Base-by-base conservation (phyloP, 2,888 invertebrate species). In the Phalera bucephala region DNA sequence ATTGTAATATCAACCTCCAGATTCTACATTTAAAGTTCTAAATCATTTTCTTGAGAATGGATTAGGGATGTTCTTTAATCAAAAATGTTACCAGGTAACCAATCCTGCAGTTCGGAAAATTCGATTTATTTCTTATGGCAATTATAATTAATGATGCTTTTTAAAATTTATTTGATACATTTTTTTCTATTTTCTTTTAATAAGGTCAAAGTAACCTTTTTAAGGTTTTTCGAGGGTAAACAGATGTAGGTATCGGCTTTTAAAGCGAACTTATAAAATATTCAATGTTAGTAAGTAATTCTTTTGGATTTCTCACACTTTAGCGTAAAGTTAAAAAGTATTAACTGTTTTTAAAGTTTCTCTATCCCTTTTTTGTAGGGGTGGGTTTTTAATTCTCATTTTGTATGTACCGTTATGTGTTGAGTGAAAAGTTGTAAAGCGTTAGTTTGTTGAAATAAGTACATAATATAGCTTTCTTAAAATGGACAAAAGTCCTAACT, bases 51-150 rank as follows among this genome's bases (percentile, higher is more conserved):
- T 2, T 2, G 0, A 0, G n/a, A 22, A 14, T 28, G 15, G 17
- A 36, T 2, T 44, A 69, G 33, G 0, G 33, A 8, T 40, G 38
- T 51, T 31, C 31, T 43, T 25, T 17, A 19, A 9, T 31, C 58
- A 29, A 44, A 74, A 77, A 77, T 73, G 72, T 60, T 72, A 64
- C 47, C 66, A 73, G 70, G 75, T 76, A 71, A 69, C 64, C 61
- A 58, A 59, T 71, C 46, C 58, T 47, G 49, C 33, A 41, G 45
- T 52, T 50, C 26, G 51, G 46, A 42, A 53, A 52, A 56, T 63
- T 61, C 66, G 61, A 64, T 65, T 62, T 58, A 62, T 56, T 60
- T 57, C 52, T 40, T 46, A 54, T 52, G 48, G 46, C 47, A 64
- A 67, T 70, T 58, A 71, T 72, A n/a, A n/a, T n/a, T 66, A 66